Base-by-base conservation (phyloP, 1,140 invertebrate genomes). In the Rhagoletis zephyria region DNA sequence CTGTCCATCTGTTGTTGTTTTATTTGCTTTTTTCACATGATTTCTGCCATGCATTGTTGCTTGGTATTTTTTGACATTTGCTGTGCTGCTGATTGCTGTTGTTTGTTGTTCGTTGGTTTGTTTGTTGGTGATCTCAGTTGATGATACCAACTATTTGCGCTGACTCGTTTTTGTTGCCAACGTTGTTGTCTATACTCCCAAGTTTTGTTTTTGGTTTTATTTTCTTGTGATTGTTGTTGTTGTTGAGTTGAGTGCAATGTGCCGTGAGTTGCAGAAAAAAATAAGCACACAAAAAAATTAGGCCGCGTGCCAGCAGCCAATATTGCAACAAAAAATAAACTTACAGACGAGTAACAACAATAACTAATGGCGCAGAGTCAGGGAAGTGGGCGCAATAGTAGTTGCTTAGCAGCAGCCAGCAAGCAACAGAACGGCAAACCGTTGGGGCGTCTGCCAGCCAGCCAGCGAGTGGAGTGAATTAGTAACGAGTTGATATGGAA, bases 221-320 rank as follows among this genome's bases (percentile, higher is more conserved):
- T 4, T n/a, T 64, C 30, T 19, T 7, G 16, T 67, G 30, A 10
- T 74, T 74, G 42, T 74, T 51, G 42, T 77, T 48, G 40, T 77
- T 51, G 74, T 81, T 30, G 48, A 56, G n/a, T 30, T 81, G 48
- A 81, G 74, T 59, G 74, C 74, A 81, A 81, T 81, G 74, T 81
- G 74, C 74, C 48, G 74, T 81, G 74, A 56, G 74, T 14, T 12
- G 40, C 67, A 45, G 40, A 70, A 74, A 74, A 48, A 74, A 48
- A 74, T 42, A 51, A 56, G 5, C 48, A 56, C 48, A 81, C 45
- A 51, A 77, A 81, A 81, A 81, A 51, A 56, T 81, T 81, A 81
- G 74, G 74, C 74, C 74, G 74, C 42, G 6, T 74, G 42, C 67
- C 67, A 74, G 67, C 67, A 74, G 67, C 67, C 67, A 74, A 74